A percentile compares a stretch with the other conserved stretches of the same genome.
Conservation (phyloP, 2,888 invertebrate genomes). For the Sarcophaga variegata region DNA sequence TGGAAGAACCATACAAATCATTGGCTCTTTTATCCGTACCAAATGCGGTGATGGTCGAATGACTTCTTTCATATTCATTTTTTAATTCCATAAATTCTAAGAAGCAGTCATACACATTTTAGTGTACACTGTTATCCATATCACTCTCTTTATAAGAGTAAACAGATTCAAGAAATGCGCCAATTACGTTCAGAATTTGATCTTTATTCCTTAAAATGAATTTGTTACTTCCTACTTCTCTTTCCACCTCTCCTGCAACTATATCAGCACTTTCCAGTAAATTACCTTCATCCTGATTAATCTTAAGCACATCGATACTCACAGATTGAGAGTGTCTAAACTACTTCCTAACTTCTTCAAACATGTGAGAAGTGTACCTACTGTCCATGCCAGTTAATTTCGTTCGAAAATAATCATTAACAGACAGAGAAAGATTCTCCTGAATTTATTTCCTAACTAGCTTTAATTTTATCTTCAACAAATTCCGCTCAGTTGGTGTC, state of each 20-base stretch:
- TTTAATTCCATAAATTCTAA: too few relatives aligned
- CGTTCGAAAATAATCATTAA: neutral
- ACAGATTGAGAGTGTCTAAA: neutral
- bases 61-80: too few relatives aligned
- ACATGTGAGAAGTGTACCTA: neutral
- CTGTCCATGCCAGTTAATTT: neutral
- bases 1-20: too few relatives aligned
- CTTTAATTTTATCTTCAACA: neutral
- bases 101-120: too few relatives aligned
- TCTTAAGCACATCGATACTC: too few relatives aligned
- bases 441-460: neutral
- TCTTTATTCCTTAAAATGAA: neutral
- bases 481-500: neutral
- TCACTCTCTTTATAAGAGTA: slow-evolving; percentile 2
- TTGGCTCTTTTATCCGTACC: too few relatives aligned
- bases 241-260: neutral
- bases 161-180: slow-evolving; percentile 1
- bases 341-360: neutral
- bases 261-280: neutral
- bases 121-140: neutral
- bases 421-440: neutral
- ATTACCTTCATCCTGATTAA: too few relatives aligned
- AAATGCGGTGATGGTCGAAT: too few relatives aligned
- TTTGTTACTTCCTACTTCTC: neutral
- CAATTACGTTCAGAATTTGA: neutral